Evolutionary conservation across 2,888 invertebrate species (phyloP), one percentile per base, ranked within the genome.

Genomic region (Aphodius sticticus): DNA sequence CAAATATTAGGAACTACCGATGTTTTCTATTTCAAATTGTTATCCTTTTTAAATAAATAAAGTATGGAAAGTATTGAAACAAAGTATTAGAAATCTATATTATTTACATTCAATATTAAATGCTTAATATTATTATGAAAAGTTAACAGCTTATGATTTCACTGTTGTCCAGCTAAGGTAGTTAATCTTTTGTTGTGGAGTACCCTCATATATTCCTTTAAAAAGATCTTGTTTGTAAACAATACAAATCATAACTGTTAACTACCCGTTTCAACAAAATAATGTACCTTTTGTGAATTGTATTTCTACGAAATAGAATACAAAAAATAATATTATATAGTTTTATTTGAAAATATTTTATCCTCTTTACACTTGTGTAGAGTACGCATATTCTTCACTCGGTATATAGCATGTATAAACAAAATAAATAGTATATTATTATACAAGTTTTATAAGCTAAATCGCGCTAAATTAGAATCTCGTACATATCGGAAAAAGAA

Each of bases 41-140:
- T 74, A 74, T 74, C 74, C 74, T 36, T 74, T 74, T 53, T 5
- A 53, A 53, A 53, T 53, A 12, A 53, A 74, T 74, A 74, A 37
- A 74, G 37, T 74, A 36, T 74, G 74, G 37, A 70, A 74, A 74
- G 74, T 74, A 74, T 74, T 74, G 74, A 74, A 74, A 74, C 36
- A 74, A 74, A 74, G 74, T 74, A 74, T 74, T 74, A 74, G 74
- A 37, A 74, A 36, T 37, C 76, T 77, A 74, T 77, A 70, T 81
- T 79, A 81, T 81, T 72, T 77, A 78, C 82, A 83, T 84, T 84
- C 83, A 84, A 83, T 84, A 84, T 81, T 80, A 82, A 81, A 77
- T 81, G 81, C 82, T 80, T 81, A 69, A 16, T 16, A 70, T n/a
- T 37, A 74, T 36, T 38, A 77, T 35, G 74, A 77, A 78, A 15